Percentiles rank a stretch among this genome's conserved stretches.
These are phyloP conservation scores for Tromatobia lineatoria DNA, from an alignment of 2,888 invertebrate species.

Conservation along the genomic window DNA sequence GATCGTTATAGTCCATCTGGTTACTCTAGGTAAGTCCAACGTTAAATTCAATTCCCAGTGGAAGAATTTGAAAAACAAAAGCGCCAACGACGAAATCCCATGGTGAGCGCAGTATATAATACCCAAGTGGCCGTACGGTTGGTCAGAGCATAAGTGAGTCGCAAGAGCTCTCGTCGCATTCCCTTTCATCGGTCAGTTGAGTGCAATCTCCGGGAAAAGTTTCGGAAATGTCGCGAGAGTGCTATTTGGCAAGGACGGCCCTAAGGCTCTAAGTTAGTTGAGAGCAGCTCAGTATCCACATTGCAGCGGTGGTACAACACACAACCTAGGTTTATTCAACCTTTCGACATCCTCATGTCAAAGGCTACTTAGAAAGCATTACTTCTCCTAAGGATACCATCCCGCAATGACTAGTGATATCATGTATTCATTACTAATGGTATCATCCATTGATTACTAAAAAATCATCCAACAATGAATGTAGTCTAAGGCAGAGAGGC, in stretches of 20 bases:
- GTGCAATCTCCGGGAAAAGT: conserved; percentile 54
- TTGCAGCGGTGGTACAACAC: background rate
- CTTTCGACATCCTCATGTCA: too few species aligned
- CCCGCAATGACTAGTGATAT: too few species aligned
- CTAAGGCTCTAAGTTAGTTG: background rate
- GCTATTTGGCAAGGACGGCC: conserved; percentile 49
- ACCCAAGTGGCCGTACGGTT: background rate
- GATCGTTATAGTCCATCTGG: too few species aligned
- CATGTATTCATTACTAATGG: too few species aligned
- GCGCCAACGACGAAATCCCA: background rate
- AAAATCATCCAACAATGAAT: too few species aligned
- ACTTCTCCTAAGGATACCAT: too few species aligned
- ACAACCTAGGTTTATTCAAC: background rate
- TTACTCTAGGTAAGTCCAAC: too few species aligned
- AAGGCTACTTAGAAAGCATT: too few species aligned
- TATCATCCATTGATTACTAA: too few species aligned
- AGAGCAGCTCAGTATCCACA: background rate
- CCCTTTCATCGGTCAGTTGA: conserved; percentile 53
- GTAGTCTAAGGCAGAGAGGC: too few species aligned
- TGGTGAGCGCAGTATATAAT: background rate
- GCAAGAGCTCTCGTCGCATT: conserved; percentile 29
- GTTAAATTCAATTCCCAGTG: too few species aligned
- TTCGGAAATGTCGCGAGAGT: conserved; percentile 30
- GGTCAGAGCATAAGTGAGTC: background rate
- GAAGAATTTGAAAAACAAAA: too few species aligned